A percentile compares a stretch with the other conserved stretches of the same genome.
Conservation (phyloP, 2,113 vertebrate genomes). For the Cyphomyrus discorhynchus region DNA sequence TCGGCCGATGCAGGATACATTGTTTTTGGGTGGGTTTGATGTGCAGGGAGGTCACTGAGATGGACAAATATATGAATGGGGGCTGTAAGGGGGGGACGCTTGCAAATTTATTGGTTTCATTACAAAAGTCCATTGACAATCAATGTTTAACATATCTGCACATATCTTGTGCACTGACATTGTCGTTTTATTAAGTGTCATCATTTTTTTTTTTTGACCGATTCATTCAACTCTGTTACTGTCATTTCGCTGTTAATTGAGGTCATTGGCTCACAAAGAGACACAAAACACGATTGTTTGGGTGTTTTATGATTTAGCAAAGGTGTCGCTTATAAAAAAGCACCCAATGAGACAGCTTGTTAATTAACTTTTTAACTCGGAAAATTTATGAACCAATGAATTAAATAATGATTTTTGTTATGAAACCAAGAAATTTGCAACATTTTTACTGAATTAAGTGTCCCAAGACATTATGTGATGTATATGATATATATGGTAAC, state of each 20-base stretch:
- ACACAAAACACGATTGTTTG: not conserved
- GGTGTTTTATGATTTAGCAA: not conserved
- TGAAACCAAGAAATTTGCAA: not conserved
- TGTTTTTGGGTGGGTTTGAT: not conserved
- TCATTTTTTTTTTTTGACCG: not conserved
- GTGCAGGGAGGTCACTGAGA: not conserved
- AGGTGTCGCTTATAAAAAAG: not conserved
- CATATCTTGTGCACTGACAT: not conserved
- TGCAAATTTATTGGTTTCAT: too few relatives aligned
- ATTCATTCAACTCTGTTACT: not conserved
- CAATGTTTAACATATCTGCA: not conserved
- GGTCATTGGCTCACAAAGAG: not conserved
- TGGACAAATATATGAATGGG: not conserved
- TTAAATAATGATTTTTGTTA: not conserved
- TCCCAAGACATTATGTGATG: not conserved
- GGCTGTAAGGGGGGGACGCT: not conserved
- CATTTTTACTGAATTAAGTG: not conserved
- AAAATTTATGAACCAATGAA: not conserved
- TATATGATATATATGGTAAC: not conserved
- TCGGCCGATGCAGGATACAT: not conserved
- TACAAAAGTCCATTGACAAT: too few relatives aligned
- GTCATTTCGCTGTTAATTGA: not conserved
- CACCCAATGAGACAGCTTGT: not conserved
- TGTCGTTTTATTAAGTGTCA: not conserved
- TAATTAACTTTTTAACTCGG: not conserved